Evolutionary conservation across 2,888 invertebrate genomes (phyloP), one percentile per base, ranked within the genome.

Genomic region (Aphidoletes aphidimyza): DNA sequence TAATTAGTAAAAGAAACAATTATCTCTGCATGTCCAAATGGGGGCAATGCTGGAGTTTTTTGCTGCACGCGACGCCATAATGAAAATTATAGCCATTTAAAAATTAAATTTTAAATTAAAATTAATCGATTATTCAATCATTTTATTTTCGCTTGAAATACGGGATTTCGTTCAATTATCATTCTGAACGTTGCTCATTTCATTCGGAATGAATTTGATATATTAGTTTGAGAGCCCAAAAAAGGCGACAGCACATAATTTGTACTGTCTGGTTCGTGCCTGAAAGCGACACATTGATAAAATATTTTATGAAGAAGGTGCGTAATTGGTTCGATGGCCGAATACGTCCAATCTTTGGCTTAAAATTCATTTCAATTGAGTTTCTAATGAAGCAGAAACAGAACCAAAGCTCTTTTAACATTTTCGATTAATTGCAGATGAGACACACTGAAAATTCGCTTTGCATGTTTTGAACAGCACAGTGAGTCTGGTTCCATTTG

Each of bases 51-150:
- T n/a, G n/a, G 54, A 22, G n/a, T 22, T 54, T 22, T 54, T 11
- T 9, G 17, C 17, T 47, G 19, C 22, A 22, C 22, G 22, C 22
- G 22, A 11, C 11, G 39, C 39, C n/a, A 9, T 69, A 69, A 69
- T 69, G 26, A 30, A 69, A 69, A 69, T 3, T 1, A 69, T 14
- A 69, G 2, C 30, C 30, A 30, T n/a, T n/a, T 69, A 54, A 54
- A 22, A 54, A 54, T 69, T 69, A 1, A 2, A 69, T 69, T 69
- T 69, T 30, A 69, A n/a, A 69, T 69, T 69, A 30, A 69, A 69
- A 69, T 69, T 69, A 30, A 69, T 69, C 69, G 69, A 69, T 69
- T 69, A 9, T 5, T 14, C 14, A 30, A 26, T 14, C 6, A 69
- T 69, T 69, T 69, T 69, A 30, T 69, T 69, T 69, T 30, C 0